These are phyloP conservation scores for Indri indri DNA, from an alignment of 2,113 vertebrate species.

Conservation along the genomic window DNA sequence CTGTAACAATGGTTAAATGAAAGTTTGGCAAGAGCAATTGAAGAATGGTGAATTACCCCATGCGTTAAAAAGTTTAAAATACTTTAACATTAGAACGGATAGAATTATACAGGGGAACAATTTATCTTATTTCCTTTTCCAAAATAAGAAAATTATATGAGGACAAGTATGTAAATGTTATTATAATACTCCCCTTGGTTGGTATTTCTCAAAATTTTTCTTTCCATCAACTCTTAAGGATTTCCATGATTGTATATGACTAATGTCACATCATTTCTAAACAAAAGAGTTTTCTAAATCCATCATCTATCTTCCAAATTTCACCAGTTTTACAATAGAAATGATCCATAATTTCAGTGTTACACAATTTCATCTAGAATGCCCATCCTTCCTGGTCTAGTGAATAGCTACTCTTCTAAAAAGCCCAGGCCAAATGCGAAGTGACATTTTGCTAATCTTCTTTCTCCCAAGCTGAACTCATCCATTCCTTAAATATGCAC, in stretches of 20 bases:
- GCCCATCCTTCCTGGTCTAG: background rate
- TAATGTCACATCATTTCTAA: constrained; percentile 15
- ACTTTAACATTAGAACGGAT: constrained; percentile 7
- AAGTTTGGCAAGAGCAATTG: constrained; percentile 22
- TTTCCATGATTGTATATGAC: constrained; percentile 16
- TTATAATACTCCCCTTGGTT: background rate
- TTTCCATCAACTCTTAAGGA: background rate
- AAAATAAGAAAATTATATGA: constrained; percentile 27
- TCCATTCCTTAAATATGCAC: background rate
- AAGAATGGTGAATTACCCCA: background rate
- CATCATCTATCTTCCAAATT: background rate
- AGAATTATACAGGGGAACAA: background rate
- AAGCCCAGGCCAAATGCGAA: constrained; percentile 3
- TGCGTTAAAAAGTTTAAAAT: constrained; percentile 27
- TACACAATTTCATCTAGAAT: constrained; percentile 22
- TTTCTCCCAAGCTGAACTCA: background rate
- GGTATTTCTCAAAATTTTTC: constrained; percentile 26
- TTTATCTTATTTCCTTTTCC: constrained; percentile 33
- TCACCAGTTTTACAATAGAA: constrained; percentile 11
- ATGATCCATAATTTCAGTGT: constrained; percentile 19
- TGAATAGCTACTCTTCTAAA: background rate
- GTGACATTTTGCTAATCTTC: background rate
- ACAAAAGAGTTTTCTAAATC: constrained; percentile 29
- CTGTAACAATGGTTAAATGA: background rate
- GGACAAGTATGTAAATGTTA: constrained; percentile 24